These are phyloP conservation scores for Neoniphon sammara DNA, from an alignment of 2,797 vertebrate species.

Conservation along the genomic window DNA sequence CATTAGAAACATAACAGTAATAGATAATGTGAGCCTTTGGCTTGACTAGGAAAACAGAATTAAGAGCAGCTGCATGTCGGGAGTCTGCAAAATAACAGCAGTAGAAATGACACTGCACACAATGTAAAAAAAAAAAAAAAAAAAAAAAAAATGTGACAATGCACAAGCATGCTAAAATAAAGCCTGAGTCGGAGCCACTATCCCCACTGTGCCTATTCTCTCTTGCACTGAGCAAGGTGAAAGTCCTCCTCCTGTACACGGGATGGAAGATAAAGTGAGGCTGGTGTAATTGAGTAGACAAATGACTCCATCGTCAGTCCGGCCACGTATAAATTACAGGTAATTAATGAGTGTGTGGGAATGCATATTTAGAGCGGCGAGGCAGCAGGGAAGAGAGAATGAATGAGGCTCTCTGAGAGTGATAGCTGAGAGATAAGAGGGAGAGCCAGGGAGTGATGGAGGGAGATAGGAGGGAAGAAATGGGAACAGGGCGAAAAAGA, in stretches of 20 bases:
- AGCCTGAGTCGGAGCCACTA: not conserved
- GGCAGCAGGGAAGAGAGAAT: constrained; percentile 25
- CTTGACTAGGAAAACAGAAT: too few relatives aligned
- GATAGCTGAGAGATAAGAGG: constrained; percentile 64
- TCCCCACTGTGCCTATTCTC: not conserved
- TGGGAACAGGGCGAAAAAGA: not conserved
- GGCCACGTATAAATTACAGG: constrained; percentile 46
- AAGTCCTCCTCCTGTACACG: not conserved
- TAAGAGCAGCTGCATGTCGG: too few relatives aligned
- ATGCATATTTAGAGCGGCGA: constrained; percentile 47
- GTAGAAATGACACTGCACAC: too few relatives aligned
- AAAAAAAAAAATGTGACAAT: not conserved
- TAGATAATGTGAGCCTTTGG: too few relatives aligned
- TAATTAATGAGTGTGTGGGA: constrained; percentile 51
- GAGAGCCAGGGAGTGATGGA: constrained; percentile 32
- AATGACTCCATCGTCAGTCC: constrained; percentile 39
- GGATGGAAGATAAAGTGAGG: constrained; percentile 6
- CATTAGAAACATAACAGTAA: too few relatives aligned
- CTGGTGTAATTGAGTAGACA: constrained; percentile 26
- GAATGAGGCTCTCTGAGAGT: too few relatives aligned
- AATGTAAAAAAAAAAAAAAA: too few relatives aligned
- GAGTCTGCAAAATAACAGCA: too few relatives aligned
- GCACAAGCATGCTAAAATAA: not conserved
- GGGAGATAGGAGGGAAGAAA: constrained; percentile 16
- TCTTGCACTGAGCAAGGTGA: constrained; percentile 21